Base-by-base conservation (phyloP, 1,140 invertebrate species). In the Pseudomyrmex dendroicus region DNA sequence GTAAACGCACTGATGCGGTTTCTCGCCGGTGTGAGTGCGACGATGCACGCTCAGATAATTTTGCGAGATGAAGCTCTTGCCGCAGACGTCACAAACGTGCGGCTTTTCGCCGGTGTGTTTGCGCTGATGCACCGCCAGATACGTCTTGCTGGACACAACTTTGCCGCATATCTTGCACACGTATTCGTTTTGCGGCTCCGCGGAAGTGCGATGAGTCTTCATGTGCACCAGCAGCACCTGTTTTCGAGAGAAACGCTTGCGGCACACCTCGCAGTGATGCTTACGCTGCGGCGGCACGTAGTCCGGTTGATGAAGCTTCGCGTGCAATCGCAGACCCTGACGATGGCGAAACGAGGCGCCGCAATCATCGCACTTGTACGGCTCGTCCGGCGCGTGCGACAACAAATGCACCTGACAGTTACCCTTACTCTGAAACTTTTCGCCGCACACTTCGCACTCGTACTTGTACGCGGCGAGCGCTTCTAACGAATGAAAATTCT, bases 71-170 rank as follows among this genome's bases (percentile, higher is more conserved):
- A 97, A 97, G 0, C 96, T 95, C 87, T 97, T 97, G 17, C 96
- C 96, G 68, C 96, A 95, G 4, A 94, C 82, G 50, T 95, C 93
- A 87, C 95, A 95, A 0, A 93, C 90, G 73, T 95, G 94, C 0
- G 95, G 95, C 83, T 95, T 95, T 52, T 95, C 94, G 0, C 95
- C 95, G 86, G 92, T 96, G 91, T 98, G 97, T 17, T 97, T 98
- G 13, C 97, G 93, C 67, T 97, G 94, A 90, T 98, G 98, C 93
- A 98, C 98, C 50, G 96, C 97, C 9, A 98, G 91, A 13, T 98
- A 98, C 0, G 97, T 96, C 94, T 97, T 97, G 83, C 96, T 96
- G 1, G 95, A 95, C 10, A 96, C 95, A 0, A 93, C 90, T 62
- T 95, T 97, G 13, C 96, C 96, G 90, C 98, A 98, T 1, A 97